Conservation (phyloP, 2,888 invertebrate species). For the Eilema sororculum region DNA sequence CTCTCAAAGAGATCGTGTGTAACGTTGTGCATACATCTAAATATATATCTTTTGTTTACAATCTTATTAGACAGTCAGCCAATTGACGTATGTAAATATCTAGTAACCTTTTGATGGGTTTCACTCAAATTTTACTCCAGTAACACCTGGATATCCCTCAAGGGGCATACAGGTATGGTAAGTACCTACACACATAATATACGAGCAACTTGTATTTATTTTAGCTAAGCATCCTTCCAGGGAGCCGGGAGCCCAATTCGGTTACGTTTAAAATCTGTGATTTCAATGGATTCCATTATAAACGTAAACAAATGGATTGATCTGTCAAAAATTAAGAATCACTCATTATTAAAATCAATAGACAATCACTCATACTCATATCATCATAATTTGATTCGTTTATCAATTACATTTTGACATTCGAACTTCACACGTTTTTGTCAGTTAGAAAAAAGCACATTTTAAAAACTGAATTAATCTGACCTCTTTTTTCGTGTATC, state of each 20-base stretch:
- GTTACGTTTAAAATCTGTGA: too few relatives aligned
- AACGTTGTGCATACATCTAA: slow-evolving; percentile 24
- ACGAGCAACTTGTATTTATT: not conserved
- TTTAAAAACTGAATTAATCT: too few relatives aligned
- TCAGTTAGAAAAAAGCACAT: too few relatives aligned
- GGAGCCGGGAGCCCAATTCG: not conserved
- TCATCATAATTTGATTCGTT: too few relatives aligned
- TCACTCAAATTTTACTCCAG: slow-evolving; percentile 1
- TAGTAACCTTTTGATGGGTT: slow-evolving; percentile 31
- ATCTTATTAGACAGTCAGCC: slow-evolving; percentile 42
- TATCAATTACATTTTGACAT: too few relatives aligned
- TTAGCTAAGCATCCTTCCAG: not conserved
- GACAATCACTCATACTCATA: too few relatives aligned
- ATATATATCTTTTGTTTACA: slow-evolving; percentile 35
- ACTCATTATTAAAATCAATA: too few relatives aligned
- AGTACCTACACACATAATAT: not conserved
- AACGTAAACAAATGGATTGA: too few relatives aligned
- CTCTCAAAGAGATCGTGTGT: slow-evolving; percentile 32
- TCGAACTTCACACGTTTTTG: too few relatives aligned
- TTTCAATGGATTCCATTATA: too few relatives aligned
- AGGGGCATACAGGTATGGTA: not conserved
- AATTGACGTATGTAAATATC: slow-evolving; percentile 31
- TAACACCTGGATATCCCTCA: not conserved
- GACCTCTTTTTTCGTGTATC: too few relatives aligned
- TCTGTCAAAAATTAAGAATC: too few relatives aligned